Base-by-base conservation (phyloP, 2,113 vertebrate species). In the Egretta garzetta region DNA sequence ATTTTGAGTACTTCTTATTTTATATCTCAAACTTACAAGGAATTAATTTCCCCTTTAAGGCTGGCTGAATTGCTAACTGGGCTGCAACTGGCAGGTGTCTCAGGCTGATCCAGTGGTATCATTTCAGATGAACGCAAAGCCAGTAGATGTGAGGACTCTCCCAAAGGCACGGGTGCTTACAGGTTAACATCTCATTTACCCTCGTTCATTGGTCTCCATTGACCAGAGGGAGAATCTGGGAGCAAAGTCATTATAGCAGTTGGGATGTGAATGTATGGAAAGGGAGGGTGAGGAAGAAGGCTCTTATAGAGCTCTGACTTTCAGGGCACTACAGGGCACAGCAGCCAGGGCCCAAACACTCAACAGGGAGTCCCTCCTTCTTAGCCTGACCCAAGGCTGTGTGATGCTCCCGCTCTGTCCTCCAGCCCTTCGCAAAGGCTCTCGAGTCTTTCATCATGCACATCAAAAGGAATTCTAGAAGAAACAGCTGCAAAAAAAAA, bases 391-490 rank as follows among this genome's bases (percentile, higher is more conserved):
- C 12, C 33, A 45, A 66, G 28, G 37, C 19, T 93, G 60, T 24
- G 56, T 47, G 52, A 64, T 0, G 7, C 37, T 83, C 53, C 17
- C 3, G 12, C 28, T 79, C 64, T 56, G 45, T 90, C 58, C 85
- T 82, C 37, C 33, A 39, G 58, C 41, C 45, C 45, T 66, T 80
- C 0, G 0, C 75, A 45, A 49, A 66, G 1, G 1, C 53, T 72
- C 43, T 73, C 1, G 3, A 56, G 68, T 33, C 75, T 93, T 97
- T 88, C 68, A 86, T 92, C 72, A 3, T 1, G 19, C 56, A 87
- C 86, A 93, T 96, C 94, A 95, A 96, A 97, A 96, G 35, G 58
- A 95, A 88, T 58, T 49, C 27, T 49, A 84, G 72, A 90, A 94
- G 59, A 96, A 93, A 74, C 7, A 71, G 56, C 91, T 91, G 88